phyloP scores from a whole-genome alignment of 92 coral and sea anemone genomes.

The Scolanthus callimorphus region DNA sequence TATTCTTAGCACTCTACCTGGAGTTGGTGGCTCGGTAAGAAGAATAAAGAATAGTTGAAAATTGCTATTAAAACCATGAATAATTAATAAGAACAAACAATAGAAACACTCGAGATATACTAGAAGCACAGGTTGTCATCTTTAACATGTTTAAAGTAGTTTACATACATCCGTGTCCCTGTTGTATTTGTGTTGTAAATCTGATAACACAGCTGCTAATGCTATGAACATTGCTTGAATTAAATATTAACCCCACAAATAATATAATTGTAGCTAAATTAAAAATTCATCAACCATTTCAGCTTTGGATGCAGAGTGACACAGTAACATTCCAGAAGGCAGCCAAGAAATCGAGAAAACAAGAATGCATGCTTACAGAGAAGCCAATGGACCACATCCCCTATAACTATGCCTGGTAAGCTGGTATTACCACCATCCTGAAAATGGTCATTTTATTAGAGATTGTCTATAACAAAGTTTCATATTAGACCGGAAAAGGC shows the following conservation, averaged over 20 bases:
- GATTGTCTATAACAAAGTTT: no score
- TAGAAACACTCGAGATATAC: no score
- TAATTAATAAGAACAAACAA: no score
- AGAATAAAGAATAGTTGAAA: no score
- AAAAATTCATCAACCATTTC: background rate
- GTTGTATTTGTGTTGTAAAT: background rate
- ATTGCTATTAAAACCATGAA: no score
- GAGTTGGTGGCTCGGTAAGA: constrained; percentile 95
- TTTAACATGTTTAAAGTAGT: background rate
- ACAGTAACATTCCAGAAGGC: constrained; percentile 79
- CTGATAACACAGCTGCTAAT: background rate
- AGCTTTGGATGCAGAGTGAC: constrained; percentile 89
- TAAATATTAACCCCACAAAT: no score
- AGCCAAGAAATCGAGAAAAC: constrained; percentile 95
- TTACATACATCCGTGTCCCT: background rate
- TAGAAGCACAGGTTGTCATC: no score
- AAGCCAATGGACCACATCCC: no score
- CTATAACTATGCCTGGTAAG: constrained; percentile 78
- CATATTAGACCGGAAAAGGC: no score
- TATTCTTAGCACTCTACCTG: constrained; percentile 79
- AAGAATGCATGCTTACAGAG: constrained; percentile 66
- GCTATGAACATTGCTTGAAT: no score
- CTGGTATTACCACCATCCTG: background rate
- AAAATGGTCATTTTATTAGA: background rate
- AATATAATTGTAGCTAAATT: no score